Percentiles rank a stretch among this genome's conserved stretches.
Conservation (phyloP, 2,888 invertebrate genomes). For the Esperia sulphurella region DNA sequence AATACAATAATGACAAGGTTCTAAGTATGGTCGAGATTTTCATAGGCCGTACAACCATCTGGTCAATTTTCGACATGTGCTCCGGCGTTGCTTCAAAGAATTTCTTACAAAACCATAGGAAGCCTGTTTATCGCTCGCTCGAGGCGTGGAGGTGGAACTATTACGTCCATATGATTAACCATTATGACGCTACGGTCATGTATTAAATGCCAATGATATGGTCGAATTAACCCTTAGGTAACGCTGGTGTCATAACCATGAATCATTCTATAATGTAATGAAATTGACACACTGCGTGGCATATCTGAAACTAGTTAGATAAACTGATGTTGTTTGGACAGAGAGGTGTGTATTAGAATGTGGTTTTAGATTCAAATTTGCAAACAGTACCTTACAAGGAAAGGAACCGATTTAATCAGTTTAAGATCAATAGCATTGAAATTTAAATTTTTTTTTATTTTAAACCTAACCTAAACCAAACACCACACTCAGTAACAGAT, state of each 20-base stretch:
- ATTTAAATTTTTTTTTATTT: too few species aligned
- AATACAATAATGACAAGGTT: too few species aligned
- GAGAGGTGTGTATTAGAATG: neutral
- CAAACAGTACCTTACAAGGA: too few species aligned
- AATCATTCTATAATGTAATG: slow-evolving; percentile 8
- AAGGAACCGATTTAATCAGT: too few species aligned
- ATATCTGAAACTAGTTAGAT: neutral
- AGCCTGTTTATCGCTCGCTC: neutral
- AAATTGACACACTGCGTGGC: neutral
- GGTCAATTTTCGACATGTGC: neutral
- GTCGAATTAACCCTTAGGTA: slow-evolving; percentile 16
- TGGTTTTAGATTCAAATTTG: too few species aligned
- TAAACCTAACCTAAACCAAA: too few species aligned
- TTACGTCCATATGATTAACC: slow-evolving; percentile 10
- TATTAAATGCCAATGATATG: slow-evolving; percentile 12
- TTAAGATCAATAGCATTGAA: too few species aligned
- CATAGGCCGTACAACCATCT: too few species aligned
- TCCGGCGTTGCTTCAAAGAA: neutral
- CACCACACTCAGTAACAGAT: too few species aligned
- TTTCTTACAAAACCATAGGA: slow-evolving; percentile 5
- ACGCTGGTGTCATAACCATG: slow-evolving; percentile 15
- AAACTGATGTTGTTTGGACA: neutral
- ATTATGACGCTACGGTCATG: neutral
- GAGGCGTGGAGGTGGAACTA: slow-evolving; percentile 10
- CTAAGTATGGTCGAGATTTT: too few species aligned